phyloP scores from a whole-genome alignment of 2,888 invertebrate genomes.

The Melanostoma mellinum region DNA sequence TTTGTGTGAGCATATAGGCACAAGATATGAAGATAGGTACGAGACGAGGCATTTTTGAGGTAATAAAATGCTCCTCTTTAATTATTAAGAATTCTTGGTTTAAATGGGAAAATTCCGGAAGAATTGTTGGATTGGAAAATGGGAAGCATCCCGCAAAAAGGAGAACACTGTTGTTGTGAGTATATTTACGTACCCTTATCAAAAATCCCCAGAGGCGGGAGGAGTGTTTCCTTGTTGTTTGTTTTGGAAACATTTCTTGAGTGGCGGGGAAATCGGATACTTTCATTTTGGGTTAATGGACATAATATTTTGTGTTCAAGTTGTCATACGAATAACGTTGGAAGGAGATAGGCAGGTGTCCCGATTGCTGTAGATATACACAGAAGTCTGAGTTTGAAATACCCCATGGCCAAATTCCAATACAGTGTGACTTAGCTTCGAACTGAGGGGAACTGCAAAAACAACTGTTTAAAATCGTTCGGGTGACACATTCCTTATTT shows the following conservation, averaged over 20 bases:
- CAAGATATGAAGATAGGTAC: slow-evolving; percentile 1
- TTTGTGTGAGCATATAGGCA: background rate
- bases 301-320: slow-evolving; percentile 4
- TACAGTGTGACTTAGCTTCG: slow-evolving; percentile 14
- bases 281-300: slow-evolving; percentile 6
- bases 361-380: slow-evolving; percentile 21
- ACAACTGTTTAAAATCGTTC: background rate
- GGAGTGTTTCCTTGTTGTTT: background rate
- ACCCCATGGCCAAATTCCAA: background rate
- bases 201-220: slow-evolving; percentile 2
- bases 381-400: slow-evolving; percentile 23
- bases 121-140: slow-evolving; percentile 5
- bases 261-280: slow-evolving; percentile 18
- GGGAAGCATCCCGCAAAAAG: background rate
- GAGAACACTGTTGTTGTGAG: background rate
- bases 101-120: slow-evolving; percentile 27
- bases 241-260: slow-evolving; percentile 21
- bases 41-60: background rate
- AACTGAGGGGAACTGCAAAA: background rate
- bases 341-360: slow-evolving; percentile 50
- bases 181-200: slow-evolving; percentile 30
- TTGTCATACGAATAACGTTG: slow-evolving; percentile 29
- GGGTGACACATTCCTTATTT: background rate
- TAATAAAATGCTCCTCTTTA: slow-evolving; percentile 43
- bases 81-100: slow-evolving; percentile 51